Evolutionary conservation across 2,888 invertebrate genomes (phyloP).

Genomic region (Agonum fuliginosum): DNA sequence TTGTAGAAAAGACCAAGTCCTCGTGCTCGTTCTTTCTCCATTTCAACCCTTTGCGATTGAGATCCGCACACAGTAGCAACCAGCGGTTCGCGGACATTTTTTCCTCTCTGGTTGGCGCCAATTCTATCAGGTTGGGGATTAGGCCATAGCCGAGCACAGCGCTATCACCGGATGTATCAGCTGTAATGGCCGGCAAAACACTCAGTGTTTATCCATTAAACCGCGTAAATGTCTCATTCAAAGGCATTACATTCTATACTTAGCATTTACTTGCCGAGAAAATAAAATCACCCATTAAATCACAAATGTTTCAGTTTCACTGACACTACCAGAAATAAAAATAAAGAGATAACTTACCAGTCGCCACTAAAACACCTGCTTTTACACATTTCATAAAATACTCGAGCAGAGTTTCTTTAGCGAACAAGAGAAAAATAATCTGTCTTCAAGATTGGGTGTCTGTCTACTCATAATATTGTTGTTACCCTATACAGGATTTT

Average conservation of each 20-base stretch:
- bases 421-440: too few species aligned
- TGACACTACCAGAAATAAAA: slow-evolving; percentile 20
- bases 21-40: not conserved
- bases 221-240: slow-evolving; percentile 45
- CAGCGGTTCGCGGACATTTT: not conserved
- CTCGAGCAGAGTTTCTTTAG: too few species aligned
- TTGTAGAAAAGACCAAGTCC: slow-evolving; percentile 27
- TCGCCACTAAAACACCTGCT: not conserved
- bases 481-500: too few species aligned
- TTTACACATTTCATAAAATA: slow-evolving; percentile 19
- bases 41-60: slow-evolving; percentile 6
- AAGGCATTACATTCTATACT: slow-evolving; percentile 40
- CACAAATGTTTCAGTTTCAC: not conserved
- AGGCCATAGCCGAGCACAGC: slow-evolving; percentile 27
- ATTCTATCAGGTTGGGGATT: slow-evolving; percentile 50
- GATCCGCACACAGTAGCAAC: too few species aligned
- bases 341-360: slow-evolving; percentile 19
- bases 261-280: slow-evolving; percentile 43
- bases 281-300: slow-evolving; percentile 38
- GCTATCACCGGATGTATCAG: slow-evolving; percentile 44
- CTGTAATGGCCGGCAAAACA: slow-evolving; percentile 34
- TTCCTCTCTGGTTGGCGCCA: slow-evolving; percentile 19
- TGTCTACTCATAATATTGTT: too few species aligned
- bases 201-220: slow-evolving; percentile 54
- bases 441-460: too few species aligned